A percentile compares a stretch with the other conserved stretches of the same genome.
Conservation (phyloP, 2,888 invertebrate species). For the Drosophila anomelani region DNA sequence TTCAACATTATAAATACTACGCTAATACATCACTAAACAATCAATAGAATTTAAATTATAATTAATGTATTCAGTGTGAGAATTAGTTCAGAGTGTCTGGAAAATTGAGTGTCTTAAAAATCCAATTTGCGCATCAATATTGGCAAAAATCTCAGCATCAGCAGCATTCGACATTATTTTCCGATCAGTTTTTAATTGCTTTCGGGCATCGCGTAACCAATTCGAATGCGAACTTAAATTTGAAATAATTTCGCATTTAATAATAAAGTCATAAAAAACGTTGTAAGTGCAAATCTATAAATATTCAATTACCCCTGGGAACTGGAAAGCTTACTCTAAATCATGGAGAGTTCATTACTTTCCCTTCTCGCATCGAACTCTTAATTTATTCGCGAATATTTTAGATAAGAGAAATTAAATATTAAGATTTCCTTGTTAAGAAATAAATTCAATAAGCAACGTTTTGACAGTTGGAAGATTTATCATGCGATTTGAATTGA, state of each 20-base stretch:
- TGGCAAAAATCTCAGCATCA: slow-evolving; percentile 7
- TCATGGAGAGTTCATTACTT: slow-evolving; percentile 37
- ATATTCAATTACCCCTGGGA: slow-evolving; percentile 67
- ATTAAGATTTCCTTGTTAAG: slow-evolving; percentile 31
- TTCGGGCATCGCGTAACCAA: slow-evolving; percentile 14
- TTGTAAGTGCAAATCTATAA: slow-evolving; percentile 47
- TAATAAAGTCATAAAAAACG: slow-evolving; percentile 37
- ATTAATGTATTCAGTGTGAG: slow-evolving; percentile 15
- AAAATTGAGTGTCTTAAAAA: not conserved
- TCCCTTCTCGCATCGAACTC: slow-evolving; percentile 25
- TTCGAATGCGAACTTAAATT: slow-evolving; percentile 21
- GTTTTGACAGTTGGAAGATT: slow-evolving; percentile 30
- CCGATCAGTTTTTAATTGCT: slow-evolving; percentile 15
- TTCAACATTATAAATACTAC: not conserved
- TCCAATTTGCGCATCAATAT: slow-evolving; percentile 23
- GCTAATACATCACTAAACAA: slow-evolving; percentile 8
- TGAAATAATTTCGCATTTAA: slow-evolving; percentile 53
- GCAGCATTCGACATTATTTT: not conserved
- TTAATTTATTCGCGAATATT: slow-evolving; percentile 63
- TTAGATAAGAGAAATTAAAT: slow-evolving; percentile 54
- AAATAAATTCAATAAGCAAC: slow-evolving; percentile 29
- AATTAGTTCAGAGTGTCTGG: slow-evolving; percentile 15
- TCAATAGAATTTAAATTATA: slow-evolving; percentile 5
- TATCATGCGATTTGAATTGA: slow-evolving; percentile 17
- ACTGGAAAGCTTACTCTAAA: slow-evolving; percentile 26